A percentile compares a stretch with the other conserved stretches of the same genome.
Evolutionary conservation across 1,140 invertebrate genomes (phyloP).

Genomic region (Scaptomyza pallida): DNA sequence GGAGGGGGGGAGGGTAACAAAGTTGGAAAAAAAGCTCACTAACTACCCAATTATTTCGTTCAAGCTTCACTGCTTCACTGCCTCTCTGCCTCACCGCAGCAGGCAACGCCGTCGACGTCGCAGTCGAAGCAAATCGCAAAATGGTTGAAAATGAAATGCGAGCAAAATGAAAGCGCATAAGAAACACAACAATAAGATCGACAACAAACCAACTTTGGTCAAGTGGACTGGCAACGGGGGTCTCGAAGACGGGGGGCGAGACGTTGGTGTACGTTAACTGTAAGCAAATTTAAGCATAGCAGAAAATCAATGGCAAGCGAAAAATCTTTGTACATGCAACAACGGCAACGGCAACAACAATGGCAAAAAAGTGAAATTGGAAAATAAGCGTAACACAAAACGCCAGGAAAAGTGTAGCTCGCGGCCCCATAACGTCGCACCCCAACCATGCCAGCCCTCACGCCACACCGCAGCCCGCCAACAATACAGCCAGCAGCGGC

Average conservation of each 20-base stretch:
- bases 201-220: constrained; percentile 35
- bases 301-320: constrained; percentile 70
- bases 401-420: constrained; percentile 59
- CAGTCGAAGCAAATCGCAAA: constrained; percentile 39
- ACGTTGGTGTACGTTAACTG: constrained; percentile 30
- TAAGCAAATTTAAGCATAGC: constrained; percentile 78
- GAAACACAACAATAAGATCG: constrained; percentile 53
- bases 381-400: constrained; percentile 83
- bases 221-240: constrained; percentile 32
- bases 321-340: constrained; percentile 42
- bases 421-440: constrained; percentile 34
- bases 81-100: constrained; percentile 26
- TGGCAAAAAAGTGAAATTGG: constrained; percentile 65
- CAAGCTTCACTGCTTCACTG: constrained; percentile 73
- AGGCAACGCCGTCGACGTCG: constrained; percentile 16
- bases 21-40: constrained; percentile 63
- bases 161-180: constrained; percentile 50
- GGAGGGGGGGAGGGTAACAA: neutral
- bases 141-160: constrained; percentile 53
- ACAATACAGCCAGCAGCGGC: constrained; percentile 9
- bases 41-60: constrained; percentile 84
- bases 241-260: constrained; percentile 4
- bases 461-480: too few species aligned
- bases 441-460: too few species aligned
- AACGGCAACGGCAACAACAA: constrained; percentile 24